Base-by-base conservation (phyloP, 1,140 invertebrate species). In the Drosophila nigromelanica region DNA sequence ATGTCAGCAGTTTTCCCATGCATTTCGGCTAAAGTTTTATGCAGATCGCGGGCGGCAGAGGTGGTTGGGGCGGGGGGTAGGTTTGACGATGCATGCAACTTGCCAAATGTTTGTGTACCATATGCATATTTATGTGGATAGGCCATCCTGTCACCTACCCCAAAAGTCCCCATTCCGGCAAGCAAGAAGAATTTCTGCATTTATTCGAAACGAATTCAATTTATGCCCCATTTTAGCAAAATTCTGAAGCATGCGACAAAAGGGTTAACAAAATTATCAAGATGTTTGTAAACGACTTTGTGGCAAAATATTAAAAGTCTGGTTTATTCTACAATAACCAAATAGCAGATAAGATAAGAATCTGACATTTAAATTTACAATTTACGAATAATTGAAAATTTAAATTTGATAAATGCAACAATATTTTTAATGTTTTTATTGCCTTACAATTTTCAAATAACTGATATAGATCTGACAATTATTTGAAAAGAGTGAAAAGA, bases 1-100 rank as follows among this genome's bases (percentile, higher is more conserved):
- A 89, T 87, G 78, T 87, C 82, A 87, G 82, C 82, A 89, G 62
- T 61, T 89, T 82, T 89, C 83, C 48, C 83, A 82, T 82, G 83
- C 79, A 89, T 89, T 87, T 79, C 39, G 61, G 33, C 58, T 56
- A 48, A 73, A 73, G 58, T 56, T 73, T 54, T 54, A 45, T 37
- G 30, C 37, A 35, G 4, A 11, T 24, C 21, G 21, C 21, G 21
- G 21, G n/a, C 30, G 10, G 47, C 37, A 30, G 14, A 18, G 24
- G 2, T 24, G 14, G 0, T 7, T 24, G 7, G 39, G 12, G 18
- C 24, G 52, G 4, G 10, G 27, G 27, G 50, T 39, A 21, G 35
- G 18, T 12, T 15, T 42, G 48, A 39, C 30, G 21, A 30, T 51
- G 58, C 51, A 37, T 59, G 59, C 51, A 54, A 56, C 73, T 80